Base-by-base conservation (phyloP, 2,797 vertebrate species). In the Sparus aurata region DNA sequence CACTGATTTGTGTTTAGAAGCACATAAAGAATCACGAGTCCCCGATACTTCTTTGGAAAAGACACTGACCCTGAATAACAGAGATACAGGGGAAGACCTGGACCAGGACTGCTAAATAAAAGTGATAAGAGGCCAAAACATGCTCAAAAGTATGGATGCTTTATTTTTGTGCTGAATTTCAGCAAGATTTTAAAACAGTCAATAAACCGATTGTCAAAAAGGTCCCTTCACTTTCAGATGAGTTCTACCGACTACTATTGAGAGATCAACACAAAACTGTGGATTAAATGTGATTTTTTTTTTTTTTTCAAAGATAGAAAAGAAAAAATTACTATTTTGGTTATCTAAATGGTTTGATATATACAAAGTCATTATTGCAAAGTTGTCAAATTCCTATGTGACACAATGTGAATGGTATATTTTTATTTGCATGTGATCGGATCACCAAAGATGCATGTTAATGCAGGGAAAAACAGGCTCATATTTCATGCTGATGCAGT, bases 1-100 rank as follows among this genome's bases (percentile, higher is more conserved):
- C 25, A 69, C 50, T 66, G 7, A n/a, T 69, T 73, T 77, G 4
- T 69, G 11, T 80, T 77, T 53, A 43, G 0, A 78, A 50, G 25
- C 30, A 38, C 43, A 65, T 75, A 50, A 53, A 73, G 43, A 15
- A 38, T 52, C 3, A 38, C 4, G 1, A 73, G 23, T 25, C 9
- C 13, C 49, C n/a, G 15, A 47, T 47, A 25, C 12, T 62, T 61
- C 23, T 75, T 47, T 38, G 1, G 15, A 66, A 60, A 38, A 13
- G 16, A 69, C 10, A 27, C 1, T 54, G 60, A 58, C 25, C 4
- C n/a, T 47, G n/a, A 68, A 57, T 75, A 50, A 46, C 18, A 75
- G 13, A 54, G 43, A 70, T 49, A 45, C 20, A 62, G 10, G 12
- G 69, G 30, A 59, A 47, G 43, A 57, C 59, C 69, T 61, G 55